Percentiles rank a stretch among this genome's conserved stretches.
These are phyloP conservation scores for Orchesella cincta DNA, from an alignment of 1,140 invertebrate genomes.

Conservation along the genomic window DNA sequence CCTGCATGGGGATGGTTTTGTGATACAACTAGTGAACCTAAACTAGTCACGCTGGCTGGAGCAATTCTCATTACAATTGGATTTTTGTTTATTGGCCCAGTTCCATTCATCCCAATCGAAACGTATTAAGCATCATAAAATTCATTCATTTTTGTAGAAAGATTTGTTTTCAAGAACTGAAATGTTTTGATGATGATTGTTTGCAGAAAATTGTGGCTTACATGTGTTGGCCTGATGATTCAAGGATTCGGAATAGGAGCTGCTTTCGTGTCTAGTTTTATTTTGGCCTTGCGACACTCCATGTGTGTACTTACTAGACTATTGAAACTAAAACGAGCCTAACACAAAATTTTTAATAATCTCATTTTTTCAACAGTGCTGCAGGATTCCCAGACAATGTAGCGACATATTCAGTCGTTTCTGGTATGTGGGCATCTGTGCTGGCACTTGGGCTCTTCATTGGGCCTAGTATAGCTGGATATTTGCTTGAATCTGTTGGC, in stretches of 20 bases:
- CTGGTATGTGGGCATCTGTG: constrained; percentile 56
- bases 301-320: constrained; percentile 60
- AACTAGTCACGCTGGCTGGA: constrained; percentile 68
- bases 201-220: constrained; percentile 67
- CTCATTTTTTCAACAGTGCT: constrained; percentile 37
- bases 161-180: neutral
- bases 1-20: constrained; percentile 80
- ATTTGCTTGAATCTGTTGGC: constrained; percentile 60
- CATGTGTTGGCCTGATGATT: constrained; percentile 69
- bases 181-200: constrained; percentile 28
- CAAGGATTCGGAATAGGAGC: constrained; percentile 80
- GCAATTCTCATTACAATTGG: constrained; percentile 67
- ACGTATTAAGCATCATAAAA: constrained; percentile 57
- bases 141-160: neutral
- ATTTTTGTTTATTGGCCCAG: constrained; percentile 74
- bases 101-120: constrained; percentile 67
- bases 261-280: constrained; percentile 76
- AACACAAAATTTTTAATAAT: too few relatives aligned
- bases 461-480: constrained; percentile 54
- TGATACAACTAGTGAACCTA: constrained; percentile 66
- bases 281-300: constrained; percentile 74
- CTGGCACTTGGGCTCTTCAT: constrained; percentile 57
- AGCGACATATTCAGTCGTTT: constrained; percentile 57
- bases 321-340: too few relatives aligned
- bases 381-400: constrained; percentile 57